Percentiles rank a stretch among this genome's conserved stretches.
These are phyloP conservation scores for Sciurus vulgaris DNA, from an alignment of 2,797 vertebrate genomes.

Conservation along the genomic window DNA sequence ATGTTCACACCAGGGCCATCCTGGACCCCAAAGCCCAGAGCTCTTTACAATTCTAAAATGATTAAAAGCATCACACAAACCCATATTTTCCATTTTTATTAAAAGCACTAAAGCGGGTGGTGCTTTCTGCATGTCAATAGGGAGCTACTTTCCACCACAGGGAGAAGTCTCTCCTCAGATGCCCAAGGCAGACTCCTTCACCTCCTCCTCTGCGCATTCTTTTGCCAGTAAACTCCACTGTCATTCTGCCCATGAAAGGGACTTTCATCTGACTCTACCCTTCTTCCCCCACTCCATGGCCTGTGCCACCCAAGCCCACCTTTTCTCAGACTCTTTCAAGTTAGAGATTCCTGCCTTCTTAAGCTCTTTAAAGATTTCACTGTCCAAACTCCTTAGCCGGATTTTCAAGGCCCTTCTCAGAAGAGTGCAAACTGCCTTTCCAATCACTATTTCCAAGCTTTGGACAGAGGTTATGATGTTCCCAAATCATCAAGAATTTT, in stretches of 20 bases:
- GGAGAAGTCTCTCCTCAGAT: constrained; percentile 45
- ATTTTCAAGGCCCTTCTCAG: not conserved
- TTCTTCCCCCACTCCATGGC: not conserved
- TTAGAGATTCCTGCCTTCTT: not conserved
- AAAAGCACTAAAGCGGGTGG: constrained; percentile 78
- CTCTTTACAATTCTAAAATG: constrained; percentile 82
- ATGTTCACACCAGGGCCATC: constrained; percentile 68
- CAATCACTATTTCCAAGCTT: not conserved
- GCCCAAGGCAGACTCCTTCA: not conserved
- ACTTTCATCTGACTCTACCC: not conserved
- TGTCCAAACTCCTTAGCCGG: not conserved
- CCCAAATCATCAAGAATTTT: not conserved
- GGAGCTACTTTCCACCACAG: constrained; percentile 54
- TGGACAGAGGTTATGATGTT: not conserved
- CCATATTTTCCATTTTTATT: constrained; percentile 83
- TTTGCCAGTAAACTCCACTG: not conserved
- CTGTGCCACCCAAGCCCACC: not conserved
- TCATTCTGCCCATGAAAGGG: not conserved
- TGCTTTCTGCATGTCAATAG: constrained; percentile 77
- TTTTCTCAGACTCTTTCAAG: not conserved
- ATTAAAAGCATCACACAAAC: constrained; percentile 82
- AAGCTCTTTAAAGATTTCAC: not conserved
- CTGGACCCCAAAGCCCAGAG: constrained; percentile 78
- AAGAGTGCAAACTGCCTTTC: not conserved
- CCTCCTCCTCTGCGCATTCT: not conserved